Base-by-base conservation (phyloP, 2,797 vertebrate genomes). In the Melopsittacus undulatus region DNA sequence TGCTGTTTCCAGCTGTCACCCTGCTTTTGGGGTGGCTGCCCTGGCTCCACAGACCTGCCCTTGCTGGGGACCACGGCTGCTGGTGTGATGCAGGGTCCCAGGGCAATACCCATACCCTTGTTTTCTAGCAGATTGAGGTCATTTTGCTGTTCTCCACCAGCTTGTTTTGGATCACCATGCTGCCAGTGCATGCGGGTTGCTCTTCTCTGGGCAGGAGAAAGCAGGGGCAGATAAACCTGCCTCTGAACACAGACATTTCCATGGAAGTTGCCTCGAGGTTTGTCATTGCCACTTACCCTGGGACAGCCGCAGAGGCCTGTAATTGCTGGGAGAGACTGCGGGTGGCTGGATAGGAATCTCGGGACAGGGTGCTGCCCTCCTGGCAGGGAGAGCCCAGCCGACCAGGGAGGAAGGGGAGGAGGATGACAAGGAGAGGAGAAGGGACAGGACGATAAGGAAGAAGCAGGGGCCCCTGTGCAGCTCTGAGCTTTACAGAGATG, bases 241-340 rank as follows among this genome's bases (percentile, higher is more conserved):
- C 52, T 76, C 43, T 32, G 66, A 91, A 90, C 27, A 17, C 32
- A 75, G 88, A 48, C 42, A 79, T 92, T 94, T 93, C 87, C 69
- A 27, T 92, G 87, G 76, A 73, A 73, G 70, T 51, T 81, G 87
- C 94, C 94, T 91, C 27, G 2, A 83, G 91, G 83, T 86, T 56
- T 89, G 82, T 86, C 89, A 61, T 75, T 66, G 82, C 54, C 16
- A 9, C 84, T 59, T 49, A 74, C 61, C 43, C 89, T 69, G 81
- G 82, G 92, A 59, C 88, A 72, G 66, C 76, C 1, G 0, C 10
- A 2, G 72, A 87, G 89, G 32, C 83, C 89, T 94, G 34, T 96
- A 96, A 96, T 95, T 94, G 91, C 5, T 10, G 93, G 95, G 91
- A 95, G 91, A 96, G 89, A 87, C 89, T 48, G 78, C 12, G 7